Percentiles rank a stretch among this genome's conserved stretches.
phyloP scores from a whole-genome alignment of 2,113 vertebrate species.

The Menidia beryllina region DNA sequence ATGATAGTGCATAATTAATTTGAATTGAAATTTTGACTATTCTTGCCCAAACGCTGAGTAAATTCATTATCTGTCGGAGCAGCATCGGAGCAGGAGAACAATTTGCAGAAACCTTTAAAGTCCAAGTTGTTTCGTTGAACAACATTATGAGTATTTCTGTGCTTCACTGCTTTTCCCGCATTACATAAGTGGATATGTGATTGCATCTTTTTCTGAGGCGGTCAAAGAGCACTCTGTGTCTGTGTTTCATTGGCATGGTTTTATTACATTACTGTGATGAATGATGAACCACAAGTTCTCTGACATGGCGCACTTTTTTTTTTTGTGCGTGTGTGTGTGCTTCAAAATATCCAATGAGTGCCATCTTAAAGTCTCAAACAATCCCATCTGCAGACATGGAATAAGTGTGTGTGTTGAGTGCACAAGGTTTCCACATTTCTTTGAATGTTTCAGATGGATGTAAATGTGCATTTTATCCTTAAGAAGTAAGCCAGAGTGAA shows the following conservation, averaged over 20 bases:
- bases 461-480: slow-evolving; percentile 29
- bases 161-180: not conserved
- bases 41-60: no score
- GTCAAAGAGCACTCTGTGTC: not conserved
- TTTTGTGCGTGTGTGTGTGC: not conserved
- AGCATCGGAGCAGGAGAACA: no score
- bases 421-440: slow-evolving; percentile 11
- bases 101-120: no score
- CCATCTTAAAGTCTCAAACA: slow-evolving; percentile 32
- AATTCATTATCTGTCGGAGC: no score
- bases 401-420: slow-evolving; percentile 15
- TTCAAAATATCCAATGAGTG: slow-evolving; percentile 22
- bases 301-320: not conserved
- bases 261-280: slow-evolving; percentile 53
- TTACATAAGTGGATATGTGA: not conserved
- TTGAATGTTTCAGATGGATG: not conserved
- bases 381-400: slow-evolving; percentile 15
- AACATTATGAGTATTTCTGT: no score
- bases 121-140: no score
- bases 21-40: no score
- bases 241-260: slow-evolving; percentile 10
- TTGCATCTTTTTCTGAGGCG: slow-evolving; percentile 4
- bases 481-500: slow-evolving; percentile 22
- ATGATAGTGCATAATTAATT: no score
- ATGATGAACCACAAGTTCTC: slow-evolving; percentile 29